Base-by-base conservation (phyloP, 2,797 vertebrate species). In the Rhabdophis nuchalis region DNA sequence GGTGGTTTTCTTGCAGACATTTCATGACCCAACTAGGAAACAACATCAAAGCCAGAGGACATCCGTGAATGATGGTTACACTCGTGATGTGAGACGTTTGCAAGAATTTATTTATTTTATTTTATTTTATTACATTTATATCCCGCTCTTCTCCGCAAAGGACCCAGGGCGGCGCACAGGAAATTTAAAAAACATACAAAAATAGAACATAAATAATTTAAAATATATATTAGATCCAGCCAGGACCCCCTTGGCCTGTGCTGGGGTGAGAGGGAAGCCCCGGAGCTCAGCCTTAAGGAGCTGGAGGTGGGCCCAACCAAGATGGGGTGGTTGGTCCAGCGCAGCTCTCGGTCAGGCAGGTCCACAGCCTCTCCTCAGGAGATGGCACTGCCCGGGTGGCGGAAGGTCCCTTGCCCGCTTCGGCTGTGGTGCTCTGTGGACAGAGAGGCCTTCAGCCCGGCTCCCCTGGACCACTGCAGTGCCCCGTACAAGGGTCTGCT, bases 241-340 rank as follows among this genome's bases (percentile, higher is more conserved):
- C n/a, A n/a, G 60, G 60, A 29, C 4, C 11, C 60, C 4, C 12
- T 13, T 13, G 61, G 29, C 27, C 61, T 64, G 29, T 64, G 1
- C 27, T 29, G 64, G 14, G 16, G n/a, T 3, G 13, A 41, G 68
- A 36, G 68, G 9, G 9, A 36, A 36, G 23, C 32, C 23, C 20
- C 72, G 1, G 72, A 41, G 32, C 16, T 36, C 18, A 77, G 68
- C 16, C 8, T 36, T 20, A 18, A 72, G 68, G 72, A 77, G 53
- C 16, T 12, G 18, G n/a, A 54, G 86, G 53, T 32, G 53, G 10
- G 5, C 16, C 85, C 29, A 5, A 4, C 18, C 14, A 14, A 18
- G 4, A 1, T 9, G 14, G 16, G 0, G 4, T 12, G 0, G 8
- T 12, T 36, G 32, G 53, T 23, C 53, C 29, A 18, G 36, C n/a